Percentiles rank a stretch among this genome's conserved stretches.
phyloP scores from a whole-genome alignment of 2,797 vertebrate species.

The Platyrinchus mystaceus region DNA sequence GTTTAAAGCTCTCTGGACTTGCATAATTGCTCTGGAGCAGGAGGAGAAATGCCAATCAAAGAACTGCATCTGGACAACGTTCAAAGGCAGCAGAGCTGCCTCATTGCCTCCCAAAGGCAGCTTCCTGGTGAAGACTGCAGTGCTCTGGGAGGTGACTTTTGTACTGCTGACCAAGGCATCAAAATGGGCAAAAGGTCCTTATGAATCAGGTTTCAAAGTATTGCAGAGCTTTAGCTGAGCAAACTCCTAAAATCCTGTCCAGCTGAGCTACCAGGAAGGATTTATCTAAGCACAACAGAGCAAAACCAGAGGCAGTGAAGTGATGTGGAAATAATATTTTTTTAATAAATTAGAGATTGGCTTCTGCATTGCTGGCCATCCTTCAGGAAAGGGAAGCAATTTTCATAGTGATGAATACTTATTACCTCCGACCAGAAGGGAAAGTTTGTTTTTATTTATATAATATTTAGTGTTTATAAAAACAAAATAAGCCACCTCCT shows the following conservation, averaged over 20 bases:
- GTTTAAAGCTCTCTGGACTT: background rate
- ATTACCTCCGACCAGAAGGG: background rate
- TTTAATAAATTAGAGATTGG: background rate
- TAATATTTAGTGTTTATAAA: background rate
- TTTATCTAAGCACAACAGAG: slow-evolving; percentile 7
- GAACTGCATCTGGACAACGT: background rate
- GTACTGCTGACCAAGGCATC: background rate
- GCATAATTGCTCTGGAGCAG: background rate
- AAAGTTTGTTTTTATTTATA: background rate
- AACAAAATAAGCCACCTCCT: background rate
- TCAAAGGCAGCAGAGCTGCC: background rate
- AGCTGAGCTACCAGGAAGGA: background rate
- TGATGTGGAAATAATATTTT: slow-evolving; percentile 17
- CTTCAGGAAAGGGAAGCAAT: slow-evolving; percentile 9
- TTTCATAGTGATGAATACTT: slow-evolving; percentile 12
- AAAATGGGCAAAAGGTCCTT: background rate
- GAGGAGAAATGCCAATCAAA: background rate
- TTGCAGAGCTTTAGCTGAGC: background rate
- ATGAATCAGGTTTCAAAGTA: background rate
- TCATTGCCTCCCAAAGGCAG: background rate
- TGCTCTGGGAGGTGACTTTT: background rate
- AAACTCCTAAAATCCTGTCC: background rate
- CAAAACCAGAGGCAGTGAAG: background rate
- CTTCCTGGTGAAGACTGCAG: background rate
- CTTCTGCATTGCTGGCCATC: background rate